Evolutionary conservation across 2,888 invertebrate species (phyloP).

Genomic region (Tenthredo livida): DNA sequence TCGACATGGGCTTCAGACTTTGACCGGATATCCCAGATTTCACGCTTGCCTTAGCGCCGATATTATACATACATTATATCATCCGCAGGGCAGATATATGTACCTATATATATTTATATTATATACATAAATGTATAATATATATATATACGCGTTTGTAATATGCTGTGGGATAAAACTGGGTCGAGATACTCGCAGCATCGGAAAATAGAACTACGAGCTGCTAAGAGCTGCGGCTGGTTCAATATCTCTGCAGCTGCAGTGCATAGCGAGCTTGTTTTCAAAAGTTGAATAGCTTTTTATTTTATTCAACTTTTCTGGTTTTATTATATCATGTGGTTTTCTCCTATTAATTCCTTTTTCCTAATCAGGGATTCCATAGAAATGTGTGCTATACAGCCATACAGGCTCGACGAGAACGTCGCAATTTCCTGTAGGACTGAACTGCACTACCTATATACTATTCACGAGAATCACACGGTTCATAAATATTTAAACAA

Average conservation of each 20-base stretch:
- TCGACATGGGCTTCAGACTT: background rate
- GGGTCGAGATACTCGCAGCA: conserved; percentile 24
- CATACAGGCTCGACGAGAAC: background rate
- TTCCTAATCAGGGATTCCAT: background rate
- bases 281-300: background rate
- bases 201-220: conserved; percentile 19
- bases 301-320: background rate
- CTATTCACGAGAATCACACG: conserved; percentile 2
- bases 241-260: background rate
- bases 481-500: conserved; percentile 17
- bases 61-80: background rate
- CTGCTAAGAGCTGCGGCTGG: conserved; percentile 14
- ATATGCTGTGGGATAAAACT: conserved; percentile 6
- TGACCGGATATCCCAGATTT: conserved; percentile 46
- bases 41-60: conserved; percentile 24
- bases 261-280: background rate
- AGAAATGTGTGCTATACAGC: too few species aligned
- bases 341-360: background rate
- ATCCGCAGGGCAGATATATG: background rate
- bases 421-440: conserved; percentile 23
- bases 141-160: background rate
- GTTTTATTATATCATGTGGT: background rate
- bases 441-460: background rate
- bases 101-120: background rate
- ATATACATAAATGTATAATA: background rate